These are phyloP conservation scores for Palloptera scutellata DNA, from an alignment of 2,888 invertebrate species.

Conservation along the genomic window DNA sequence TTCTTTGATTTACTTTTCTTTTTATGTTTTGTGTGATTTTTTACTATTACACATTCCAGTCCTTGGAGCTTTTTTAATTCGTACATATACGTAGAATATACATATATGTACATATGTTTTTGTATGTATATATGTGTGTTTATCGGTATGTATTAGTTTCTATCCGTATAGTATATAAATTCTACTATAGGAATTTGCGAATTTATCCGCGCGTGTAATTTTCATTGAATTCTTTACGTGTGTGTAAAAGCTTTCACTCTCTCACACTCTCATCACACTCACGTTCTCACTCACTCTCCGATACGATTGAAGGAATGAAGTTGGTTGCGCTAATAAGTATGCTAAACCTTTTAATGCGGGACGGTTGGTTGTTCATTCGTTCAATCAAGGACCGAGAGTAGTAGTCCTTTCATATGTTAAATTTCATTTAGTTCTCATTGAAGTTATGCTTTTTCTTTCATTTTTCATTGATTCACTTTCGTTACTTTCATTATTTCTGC, in stretches of 20 bases:
- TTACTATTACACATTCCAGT: conserved; percentile 42
- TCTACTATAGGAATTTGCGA: conserved; percentile 46
- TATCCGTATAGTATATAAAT: conserved; percentile 46
- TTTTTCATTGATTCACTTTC: too few relatives aligned
- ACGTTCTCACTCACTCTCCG: background rate
- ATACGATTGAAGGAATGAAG: conserved; percentile 35
- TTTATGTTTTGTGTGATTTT: background rate
- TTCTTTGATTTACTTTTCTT: background rate
- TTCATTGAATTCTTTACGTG: conserved; percentile 45
- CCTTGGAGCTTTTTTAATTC: conserved; percentile 47
- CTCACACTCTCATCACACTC: background rate
- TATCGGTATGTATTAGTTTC: conserved; percentile 1
- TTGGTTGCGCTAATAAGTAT: conserved; percentile 40
- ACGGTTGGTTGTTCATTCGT: conserved; percentile 29
- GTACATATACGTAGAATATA: conserved; percentile 45
- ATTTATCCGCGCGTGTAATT: conserved; percentile 51
- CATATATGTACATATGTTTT: background rate
- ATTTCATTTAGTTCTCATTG: too few relatives aligned
- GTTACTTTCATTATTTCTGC: too few relatives aligned
- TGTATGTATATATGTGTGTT: conserved; percentile 3
- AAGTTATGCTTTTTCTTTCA: too few relatives aligned
- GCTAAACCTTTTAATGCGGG: conserved; percentile 26
- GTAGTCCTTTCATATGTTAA: too few relatives aligned
- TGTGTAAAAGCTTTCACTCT: conserved; percentile 7
- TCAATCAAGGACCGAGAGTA: too few relatives aligned